Evolutionary conservation across 2,888 invertebrate species (phyloP).

Genomic region (Margaritifera margaritifera): DNA sequence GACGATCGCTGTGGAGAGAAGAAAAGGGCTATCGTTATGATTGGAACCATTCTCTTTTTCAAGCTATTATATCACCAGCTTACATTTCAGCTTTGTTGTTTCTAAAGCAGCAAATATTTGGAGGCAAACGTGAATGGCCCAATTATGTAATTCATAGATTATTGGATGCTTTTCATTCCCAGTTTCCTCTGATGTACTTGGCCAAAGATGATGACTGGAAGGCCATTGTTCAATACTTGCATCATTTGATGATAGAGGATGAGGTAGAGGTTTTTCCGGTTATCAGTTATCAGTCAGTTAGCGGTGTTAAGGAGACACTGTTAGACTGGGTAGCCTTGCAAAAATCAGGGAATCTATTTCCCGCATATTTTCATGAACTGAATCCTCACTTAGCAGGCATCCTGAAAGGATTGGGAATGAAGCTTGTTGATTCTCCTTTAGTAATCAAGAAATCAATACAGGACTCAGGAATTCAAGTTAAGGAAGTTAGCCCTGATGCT

Average conservation of each 20-base stretch:
- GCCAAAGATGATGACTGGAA: constrained; percentile 26
- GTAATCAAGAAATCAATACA: constrained; percentile 8
- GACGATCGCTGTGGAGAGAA: constrained; percentile 44
- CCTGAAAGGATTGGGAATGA: constrained; percentile 11
- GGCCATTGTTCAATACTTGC: constrained; percentile 14
- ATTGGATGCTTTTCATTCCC: constrained; percentile 7
- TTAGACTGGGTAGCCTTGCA: too few relatives aligned
- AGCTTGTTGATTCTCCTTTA: constrained; percentile 13
- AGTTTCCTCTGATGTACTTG: constrained; percentile 18
- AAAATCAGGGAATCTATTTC: too few relatives aligned
- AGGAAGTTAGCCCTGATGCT: constrained; percentile 3
- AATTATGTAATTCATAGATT: background rate
- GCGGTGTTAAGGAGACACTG: too few relatives aligned
- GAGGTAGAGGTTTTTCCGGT: constrained; percentile 13
- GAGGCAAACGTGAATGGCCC: background rate
- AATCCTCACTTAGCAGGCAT: background rate
- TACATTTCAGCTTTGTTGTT: constrained; percentile 37
- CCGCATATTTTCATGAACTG: too few relatives aligned
- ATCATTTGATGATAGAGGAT: constrained; percentile 4
- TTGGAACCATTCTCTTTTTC: constrained; percentile 56
- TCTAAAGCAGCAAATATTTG: constrained; percentile 10
- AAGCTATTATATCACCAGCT: constrained; percentile 51
- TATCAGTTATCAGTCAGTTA: too few relatives aligned
- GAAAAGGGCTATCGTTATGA: constrained; percentile 33
- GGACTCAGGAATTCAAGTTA: constrained; percentile 1